Base-by-base conservation (phyloP, 2,113 vertebrate species). In the pig (Sus scrofa) region DNA sequence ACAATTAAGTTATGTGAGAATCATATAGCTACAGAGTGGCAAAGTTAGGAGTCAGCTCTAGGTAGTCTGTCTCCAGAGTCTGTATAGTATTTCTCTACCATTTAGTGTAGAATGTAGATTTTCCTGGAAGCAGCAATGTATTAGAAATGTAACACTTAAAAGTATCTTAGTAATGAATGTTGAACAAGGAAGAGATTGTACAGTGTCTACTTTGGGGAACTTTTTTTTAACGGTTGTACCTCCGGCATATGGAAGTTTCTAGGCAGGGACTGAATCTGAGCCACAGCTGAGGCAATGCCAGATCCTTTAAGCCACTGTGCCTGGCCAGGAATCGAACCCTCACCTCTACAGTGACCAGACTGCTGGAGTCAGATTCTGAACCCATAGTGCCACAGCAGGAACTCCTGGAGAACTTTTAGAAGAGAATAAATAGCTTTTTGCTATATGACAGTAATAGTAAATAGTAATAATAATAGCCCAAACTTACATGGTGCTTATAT, bases 81-180 rank as follows among this genome's bases (percentile, higher is more conserved):
- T 93, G 2, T 56, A 16, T 86, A 27, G 26, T 70, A 60, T 79
- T 79, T 34, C 34, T 50, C 0, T 83, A 39, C 39, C 67, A 19
- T 75, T 79, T 88, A 74, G 19, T 67, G 2, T 20, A 86, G 68
- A 70, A 77, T 19, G 15, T 77, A 30, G 4, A 37, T 83, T 91
- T 87, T 18, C 91, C 15, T 44, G 62, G 71, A 88, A 94, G 58
- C 54, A 94, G 58, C 54, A 82, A 10, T 86, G 10, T 37, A 20
- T 79, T 50, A 77, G 54, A 90, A 82, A 91, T 19, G 11, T 56
- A 71, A n/a, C 18, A 71, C 70, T 87, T 30, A 70, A 93, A 89
- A 89, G 86, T 77, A 85, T 71, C 58, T 91, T 92, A 63, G n/a
- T 81, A 75, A 71, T 92, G 79, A 77, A 65, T 67, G 37, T 71